phyloP scores from a whole-genome alignment of 2,797 vertebrate genomes.

The Lacerta viridis region DNA sequence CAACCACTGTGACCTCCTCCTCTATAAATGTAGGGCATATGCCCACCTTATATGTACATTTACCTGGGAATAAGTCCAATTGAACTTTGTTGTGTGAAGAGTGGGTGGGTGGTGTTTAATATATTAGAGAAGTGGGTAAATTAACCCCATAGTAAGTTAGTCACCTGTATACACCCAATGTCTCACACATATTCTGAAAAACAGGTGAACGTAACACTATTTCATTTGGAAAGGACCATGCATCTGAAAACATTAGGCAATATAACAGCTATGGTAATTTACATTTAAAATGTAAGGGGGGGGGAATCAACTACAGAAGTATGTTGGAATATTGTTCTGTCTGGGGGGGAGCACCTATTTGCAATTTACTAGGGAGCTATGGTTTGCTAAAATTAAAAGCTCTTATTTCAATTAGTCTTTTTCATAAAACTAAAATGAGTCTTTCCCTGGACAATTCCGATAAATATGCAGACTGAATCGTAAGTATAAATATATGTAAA shows the following conservation, averaged over 20 bases:
- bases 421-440: conserved; percentile 18
- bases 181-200: conserved; percentile 3
- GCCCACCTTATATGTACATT: too few relatives aligned
- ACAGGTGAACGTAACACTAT: neutral
- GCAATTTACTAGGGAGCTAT: conserved; percentile 31
- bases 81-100: too few relatives aligned
- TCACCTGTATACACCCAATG: neutral
- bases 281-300: conserved; percentile 38
- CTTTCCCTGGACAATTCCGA: conserved; percentile 30
- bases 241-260: conserved; percentile 10
- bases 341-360: conserved; percentile 17
- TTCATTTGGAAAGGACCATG: neutral
- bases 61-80: too few relatives aligned
- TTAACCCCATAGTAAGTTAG: neutral
- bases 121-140: neutral
- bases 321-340: conserved; percentile 18
- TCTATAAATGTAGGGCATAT: too few relatives aligned
- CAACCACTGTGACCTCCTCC: too few relatives aligned
- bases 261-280: conserved; percentile 29
- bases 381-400: conserved; percentile 12
- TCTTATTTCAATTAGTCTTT: conserved; percentile 44
- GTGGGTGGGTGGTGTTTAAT: too few relatives aligned
- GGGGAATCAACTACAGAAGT: neutral
- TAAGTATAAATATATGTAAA: conserved; percentile 41
- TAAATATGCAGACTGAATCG: conserved; percentile 33